Conservation (phyloP, 2,888 invertebrate species). For the Mechanitis messenoides region DNA sequence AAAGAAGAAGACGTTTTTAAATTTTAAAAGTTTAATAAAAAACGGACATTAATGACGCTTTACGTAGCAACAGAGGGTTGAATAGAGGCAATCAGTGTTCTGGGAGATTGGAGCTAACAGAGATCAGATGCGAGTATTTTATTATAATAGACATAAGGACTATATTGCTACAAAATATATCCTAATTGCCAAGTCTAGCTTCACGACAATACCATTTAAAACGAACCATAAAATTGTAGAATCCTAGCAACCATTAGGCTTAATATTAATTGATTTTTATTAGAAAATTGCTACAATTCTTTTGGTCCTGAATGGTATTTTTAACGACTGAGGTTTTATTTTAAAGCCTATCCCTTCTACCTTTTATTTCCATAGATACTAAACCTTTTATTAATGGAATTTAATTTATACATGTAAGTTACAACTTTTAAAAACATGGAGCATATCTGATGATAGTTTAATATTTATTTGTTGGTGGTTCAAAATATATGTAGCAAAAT, state of each 20-base stretch:
- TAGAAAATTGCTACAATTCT: no score
- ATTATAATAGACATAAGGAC: slow-evolving; percentile 9
- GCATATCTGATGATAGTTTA: no score
- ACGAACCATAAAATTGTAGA: slow-evolving; percentile 5
- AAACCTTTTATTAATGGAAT: no score
- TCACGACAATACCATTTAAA: slow-evolving; percentile 7
- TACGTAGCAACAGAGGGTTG: slow-evolving; percentile 32
- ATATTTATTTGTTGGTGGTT: no score
- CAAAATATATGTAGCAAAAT: no score
- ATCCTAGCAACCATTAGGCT: background rate
- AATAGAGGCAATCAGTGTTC: slow-evolving; percentile 50
- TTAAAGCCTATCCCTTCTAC: no score
- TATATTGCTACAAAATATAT: slow-evolving; percentile 6
- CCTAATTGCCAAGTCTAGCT: background rate
- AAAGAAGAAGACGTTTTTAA: slow-evolving; percentile 6
- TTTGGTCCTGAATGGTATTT: no score
- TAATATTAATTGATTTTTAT: no score
- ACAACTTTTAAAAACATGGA: no score
- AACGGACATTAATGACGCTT: slow-evolving; percentile 21
- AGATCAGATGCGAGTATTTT: slow-evolving; percentile 13
- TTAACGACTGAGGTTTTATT: no score
- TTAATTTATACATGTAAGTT: no score
- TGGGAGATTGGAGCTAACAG: slow-evolving; percentile 27
- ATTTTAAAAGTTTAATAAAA: slow-evolving; percentile 18
- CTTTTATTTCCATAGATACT: no score